Base-by-base conservation (phyloP, 1,140 invertebrate genomes). In the Listronotus oregonensis region DNA sequence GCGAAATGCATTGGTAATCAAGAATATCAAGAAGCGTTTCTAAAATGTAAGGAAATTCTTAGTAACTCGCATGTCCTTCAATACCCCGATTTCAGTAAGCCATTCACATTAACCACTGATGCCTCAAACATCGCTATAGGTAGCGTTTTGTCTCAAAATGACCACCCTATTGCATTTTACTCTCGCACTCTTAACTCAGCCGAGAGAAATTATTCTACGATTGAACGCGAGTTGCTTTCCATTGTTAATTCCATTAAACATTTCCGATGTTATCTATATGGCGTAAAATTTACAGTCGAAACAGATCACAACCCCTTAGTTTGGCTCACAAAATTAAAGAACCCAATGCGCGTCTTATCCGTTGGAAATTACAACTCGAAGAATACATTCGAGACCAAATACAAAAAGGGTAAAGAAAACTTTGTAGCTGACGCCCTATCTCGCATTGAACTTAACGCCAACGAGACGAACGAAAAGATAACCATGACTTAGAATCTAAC, bases 261-360 rank as follows among this genome's bases (percentile, higher is more conserved):
- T 5, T 27, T 27, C 5, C 21, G 21, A 27, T 27, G 21, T 5
- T 27, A 27, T 27, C 21, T 72, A 0, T 71, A 58, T 63, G 72
- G 68, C 12, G 47, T 43, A 11, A 67, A 49, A 27, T 68, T 69
- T 49, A 67, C n/a, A 21, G 61, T 73, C 3, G 12, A 67, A 4
- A 73, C 67, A 8, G 71, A 70, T 50, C 66, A 71, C 49, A 57
- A 60, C 58, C 64, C 68, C 10, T 46, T 66, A 18, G 62, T 54
- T 15, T 50, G 55, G 76, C 61, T 85, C 2, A 70, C 74, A 5
- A 76, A 75, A 5, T 66, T 78, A 0, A 82, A 78, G 77, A 82
- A 55, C 76, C 78, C 8, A 73, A 27, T 27, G 21, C 21, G 1
- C 21, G 21, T 27, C 21, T 27, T 27, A 27, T 27, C 2, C 21